These are phyloP conservation scores for Cottus gobio DNA, from an alignment of 2,113 vertebrate genomes.

Conservation along the genomic window DNA sequence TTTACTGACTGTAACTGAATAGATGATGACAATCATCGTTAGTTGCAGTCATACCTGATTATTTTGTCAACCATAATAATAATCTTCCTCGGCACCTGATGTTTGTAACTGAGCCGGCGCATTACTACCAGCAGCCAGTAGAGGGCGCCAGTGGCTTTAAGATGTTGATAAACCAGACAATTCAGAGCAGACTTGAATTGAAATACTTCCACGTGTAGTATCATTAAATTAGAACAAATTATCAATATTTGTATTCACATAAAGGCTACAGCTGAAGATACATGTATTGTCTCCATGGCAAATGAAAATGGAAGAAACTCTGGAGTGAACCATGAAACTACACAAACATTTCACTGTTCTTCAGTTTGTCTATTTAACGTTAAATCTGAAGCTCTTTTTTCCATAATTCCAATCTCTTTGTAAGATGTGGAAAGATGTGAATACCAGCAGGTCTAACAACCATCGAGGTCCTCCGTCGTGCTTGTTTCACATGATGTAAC, in stretches of 20 bases:
- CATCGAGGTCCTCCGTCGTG: not conserved
- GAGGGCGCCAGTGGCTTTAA: conserved; percentile 58
- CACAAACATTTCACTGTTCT: not conserved
- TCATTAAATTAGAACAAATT: not conserved
- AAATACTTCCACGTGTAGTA: not conserved
- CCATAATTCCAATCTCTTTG: not conserved
- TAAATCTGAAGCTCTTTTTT: not conserved
- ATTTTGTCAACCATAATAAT: not conserved
- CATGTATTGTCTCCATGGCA: not conserved
- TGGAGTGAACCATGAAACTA: not conserved
- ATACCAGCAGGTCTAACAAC: not conserved
- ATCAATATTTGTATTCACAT: conserved; percentile 1
- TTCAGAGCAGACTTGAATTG: not conserved
- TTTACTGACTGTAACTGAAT: not conserved
- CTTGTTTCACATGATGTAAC: conserved; percentile 32
- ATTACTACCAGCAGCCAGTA: conserved; percentile 46
- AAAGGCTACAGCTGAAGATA: not conserved
- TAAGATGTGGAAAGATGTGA: not conserved
- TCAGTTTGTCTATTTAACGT: not conserved
- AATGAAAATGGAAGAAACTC: not conserved
- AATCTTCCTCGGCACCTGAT: not conserved
- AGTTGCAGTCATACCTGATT: not conserved
- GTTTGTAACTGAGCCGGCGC: not conserved
- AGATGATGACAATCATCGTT: not conserved
- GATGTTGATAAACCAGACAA: not conserved